phyloP scores from a whole-genome alignment of 1,140 invertebrate genomes.

The Trichonephila clavata region DNA sequence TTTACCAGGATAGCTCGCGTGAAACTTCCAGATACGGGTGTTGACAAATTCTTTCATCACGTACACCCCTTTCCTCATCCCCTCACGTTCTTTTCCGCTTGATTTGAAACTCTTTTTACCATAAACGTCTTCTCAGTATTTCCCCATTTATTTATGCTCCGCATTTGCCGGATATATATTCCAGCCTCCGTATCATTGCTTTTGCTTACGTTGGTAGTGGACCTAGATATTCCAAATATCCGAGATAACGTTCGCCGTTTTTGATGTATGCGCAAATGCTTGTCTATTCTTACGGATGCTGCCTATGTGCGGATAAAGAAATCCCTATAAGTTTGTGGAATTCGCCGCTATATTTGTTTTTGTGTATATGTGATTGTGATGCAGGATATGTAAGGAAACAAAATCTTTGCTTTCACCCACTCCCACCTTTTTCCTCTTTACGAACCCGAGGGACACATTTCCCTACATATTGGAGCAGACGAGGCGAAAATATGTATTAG shows the following conservation, averaged over 20 bases:
- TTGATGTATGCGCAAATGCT: conserved; percentile 41
- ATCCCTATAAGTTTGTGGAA: conserved; percentile 51
- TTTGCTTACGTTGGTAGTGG: neutral
- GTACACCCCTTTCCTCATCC: neutral
- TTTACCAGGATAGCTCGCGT: neutral
- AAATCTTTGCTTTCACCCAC: neutral
- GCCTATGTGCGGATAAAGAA: conserved; percentile 11
- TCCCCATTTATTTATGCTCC: conserved; percentile 23
- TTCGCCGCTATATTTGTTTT: conserved; percentile 56
- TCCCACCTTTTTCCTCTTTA: neutral
- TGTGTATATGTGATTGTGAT: conserved; percentile 49
- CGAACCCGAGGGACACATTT: conserved; percentile 10
- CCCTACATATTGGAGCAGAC: conserved; percentile 30
- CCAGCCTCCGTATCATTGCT: neutral
- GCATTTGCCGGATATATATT: conserved; percentile 24
- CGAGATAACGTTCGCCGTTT: conserved; percentile 30
- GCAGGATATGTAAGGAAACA: neutral
- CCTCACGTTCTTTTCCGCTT: conserved; percentile 39
- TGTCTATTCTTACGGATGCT: neutral
- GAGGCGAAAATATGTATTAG: conserved; percentile 49
- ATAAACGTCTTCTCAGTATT: conserved; percentile 18
- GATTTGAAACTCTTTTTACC: conserved; percentile 35
- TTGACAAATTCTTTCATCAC: conserved; percentile 43
- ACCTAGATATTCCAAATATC: conserved; percentile 29
- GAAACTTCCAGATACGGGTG: conserved; percentile 28